Evolutionary conservation across 2,888 invertebrate species (phyloP).

Genomic region (Mamestra brassicae): DNA sequence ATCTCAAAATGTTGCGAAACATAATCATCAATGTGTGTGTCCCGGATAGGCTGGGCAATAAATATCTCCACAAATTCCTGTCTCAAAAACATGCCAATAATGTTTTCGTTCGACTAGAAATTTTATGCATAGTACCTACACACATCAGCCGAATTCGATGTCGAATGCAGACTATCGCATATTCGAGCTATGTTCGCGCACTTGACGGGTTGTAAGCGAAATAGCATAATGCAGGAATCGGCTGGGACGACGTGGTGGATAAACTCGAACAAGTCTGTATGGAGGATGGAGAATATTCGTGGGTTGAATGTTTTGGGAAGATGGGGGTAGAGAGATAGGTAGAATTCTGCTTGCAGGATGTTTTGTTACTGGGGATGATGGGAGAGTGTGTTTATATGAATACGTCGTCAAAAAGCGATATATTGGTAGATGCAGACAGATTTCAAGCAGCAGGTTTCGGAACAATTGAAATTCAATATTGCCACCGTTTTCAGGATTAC

Average conservation of each 20-base stretch:
- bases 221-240: slow-evolving; percentile 65
- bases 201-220: slow-evolving; percentile 70
- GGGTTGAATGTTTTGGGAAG: slow-evolving; percentile 15
- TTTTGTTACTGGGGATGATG: neutral
- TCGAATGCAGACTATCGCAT: slow-evolving; percentile 57
- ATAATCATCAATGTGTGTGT: neutral
- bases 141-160: slow-evolving; percentile 59
- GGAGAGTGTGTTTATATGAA: too few species aligned
- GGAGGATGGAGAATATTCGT: slow-evolving; percentile 17
- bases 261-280: slow-evolving; percentile 15
- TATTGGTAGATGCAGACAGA: too few species aligned
- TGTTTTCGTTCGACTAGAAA: slow-evolving; percentile 46
- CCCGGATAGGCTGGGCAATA: too few species aligned
- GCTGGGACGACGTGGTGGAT: slow-evolving; percentile 29
- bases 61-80: neutral
- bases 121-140: slow-evolving; percentile 65
- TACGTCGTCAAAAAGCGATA: too few species aligned
- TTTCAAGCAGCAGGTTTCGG: too few species aligned
- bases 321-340: neutral
- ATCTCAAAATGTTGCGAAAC: neutral
- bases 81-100: slow-evolving; percentile 50
- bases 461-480: too few species aligned
- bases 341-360: neutral
- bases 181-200: slow-evolving; percentile 54
- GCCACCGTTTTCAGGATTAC: too few species aligned